phyloP scores from a whole-genome alignment of 2,113 vertebrate genomes.

The Gymnogyps californianus region DNA sequence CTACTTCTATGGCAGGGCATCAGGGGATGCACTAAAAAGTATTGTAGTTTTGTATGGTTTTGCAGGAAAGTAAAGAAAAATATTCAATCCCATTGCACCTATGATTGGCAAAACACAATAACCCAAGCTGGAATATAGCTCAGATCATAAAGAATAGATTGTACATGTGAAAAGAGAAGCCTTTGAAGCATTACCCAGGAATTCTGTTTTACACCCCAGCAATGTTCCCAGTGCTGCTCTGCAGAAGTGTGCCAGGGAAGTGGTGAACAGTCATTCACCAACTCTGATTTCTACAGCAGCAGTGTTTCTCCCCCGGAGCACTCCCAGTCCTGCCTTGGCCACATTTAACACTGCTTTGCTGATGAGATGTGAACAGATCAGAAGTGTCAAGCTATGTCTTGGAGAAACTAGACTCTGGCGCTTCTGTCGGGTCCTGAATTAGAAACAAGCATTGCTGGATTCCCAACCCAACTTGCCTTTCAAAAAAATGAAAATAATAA shows the following conservation, averaged over 20 bases:
- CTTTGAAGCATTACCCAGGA: neutral
- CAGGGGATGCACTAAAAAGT: neutral
- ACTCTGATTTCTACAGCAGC: neutral
- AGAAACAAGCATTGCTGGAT: neutral
- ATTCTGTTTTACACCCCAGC: neutral
- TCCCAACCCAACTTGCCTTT: neutral
- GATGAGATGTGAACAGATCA: neutral
- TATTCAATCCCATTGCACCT: neutral
- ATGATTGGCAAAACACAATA: neutral
- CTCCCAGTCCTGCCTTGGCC: neutral
- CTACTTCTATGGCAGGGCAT: neutral
- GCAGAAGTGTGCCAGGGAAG: neutral
- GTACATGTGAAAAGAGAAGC: neutral
- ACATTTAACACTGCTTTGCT: neutral
- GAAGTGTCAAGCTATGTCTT: conserved; percentile 3
- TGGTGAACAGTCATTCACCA: neutral
- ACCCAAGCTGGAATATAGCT: neutral
- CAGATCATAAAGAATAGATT: neutral
- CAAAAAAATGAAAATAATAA: neutral
- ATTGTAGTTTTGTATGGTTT: neutral
- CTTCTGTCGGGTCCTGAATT: neutral
- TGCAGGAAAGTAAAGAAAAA: neutral
- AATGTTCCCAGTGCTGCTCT: neutral
- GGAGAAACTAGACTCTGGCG: neutral
- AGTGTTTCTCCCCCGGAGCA: neutral